Conservation (phyloP, 2,888 invertebrate species). For the Monopis laevigella region DNA sequence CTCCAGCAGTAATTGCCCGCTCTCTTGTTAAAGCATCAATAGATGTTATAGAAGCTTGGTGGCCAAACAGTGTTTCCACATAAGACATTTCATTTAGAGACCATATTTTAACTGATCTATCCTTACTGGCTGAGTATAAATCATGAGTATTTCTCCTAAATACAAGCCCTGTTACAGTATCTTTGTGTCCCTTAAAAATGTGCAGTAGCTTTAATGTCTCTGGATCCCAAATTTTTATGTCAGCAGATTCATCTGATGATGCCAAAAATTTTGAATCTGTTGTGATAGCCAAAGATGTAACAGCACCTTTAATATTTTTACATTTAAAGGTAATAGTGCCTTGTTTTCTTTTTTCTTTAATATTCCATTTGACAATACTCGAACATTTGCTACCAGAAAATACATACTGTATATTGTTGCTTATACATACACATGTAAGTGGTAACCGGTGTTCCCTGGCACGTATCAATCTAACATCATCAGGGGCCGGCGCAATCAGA, state of each 20-base stretch:
- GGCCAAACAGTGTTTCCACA: slow-evolving; percentile 95
- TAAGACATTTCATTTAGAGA: slow-evolving; percentile 95
- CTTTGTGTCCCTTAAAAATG: slow-evolving; percentile 83
- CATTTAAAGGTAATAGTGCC: slow-evolving; percentile 60
- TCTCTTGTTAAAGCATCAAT: slow-evolving; percentile 90
- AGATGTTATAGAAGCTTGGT: slow-evolving; percentile 85
- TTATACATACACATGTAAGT: slow-evolving; percentile 83
- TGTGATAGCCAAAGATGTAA: slow-evolving; percentile 77
- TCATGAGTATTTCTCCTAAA: slow-evolving; percentile 89
- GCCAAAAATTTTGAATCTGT: slow-evolving; percentile 85
- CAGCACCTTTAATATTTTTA: slow-evolving; percentile 51
- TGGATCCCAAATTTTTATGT: slow-evolving; percentile 87
- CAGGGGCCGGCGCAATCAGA: slow-evolving; percentile 34
- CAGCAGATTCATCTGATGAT: slow-evolving; percentile 55
- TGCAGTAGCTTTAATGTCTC: slow-evolving; percentile 78
- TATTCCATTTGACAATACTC: slow-evolving; percentile 85
- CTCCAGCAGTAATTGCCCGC: slow-evolving; percentile 88
- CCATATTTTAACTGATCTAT: slow-evolving; percentile 92
- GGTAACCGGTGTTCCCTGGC: slow-evolving; percentile 82
- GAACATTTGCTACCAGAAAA: slow-evolving; percentile 92
- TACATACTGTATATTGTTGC: slow-evolving; percentile 74
- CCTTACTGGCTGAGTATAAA: slow-evolving; percentile 81
- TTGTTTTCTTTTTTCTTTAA: slow-evolving; percentile 71
- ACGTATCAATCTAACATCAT: slow-evolving; percentile 64
- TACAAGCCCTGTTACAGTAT: slow-evolving; percentile 76